Evolutionary conservation across 2,888 invertebrate genomes (phyloP).

Genomic region (Drosophila mayaguana): DNA sequence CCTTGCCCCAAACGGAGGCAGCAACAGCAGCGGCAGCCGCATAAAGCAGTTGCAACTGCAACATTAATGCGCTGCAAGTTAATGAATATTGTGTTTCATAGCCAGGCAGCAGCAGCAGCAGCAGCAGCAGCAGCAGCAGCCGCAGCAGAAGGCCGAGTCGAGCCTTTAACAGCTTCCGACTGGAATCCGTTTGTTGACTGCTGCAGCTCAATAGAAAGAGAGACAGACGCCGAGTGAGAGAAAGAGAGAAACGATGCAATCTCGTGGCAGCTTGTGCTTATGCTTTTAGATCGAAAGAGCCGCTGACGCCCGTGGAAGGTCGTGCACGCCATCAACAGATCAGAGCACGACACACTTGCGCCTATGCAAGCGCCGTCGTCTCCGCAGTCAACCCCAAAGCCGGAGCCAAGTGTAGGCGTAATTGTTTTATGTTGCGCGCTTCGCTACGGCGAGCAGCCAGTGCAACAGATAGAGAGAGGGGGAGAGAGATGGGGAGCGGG

Average conservation of each 20-base stretch:
- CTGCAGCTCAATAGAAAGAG: conserved; percentile 25
- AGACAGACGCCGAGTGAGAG: neutral
- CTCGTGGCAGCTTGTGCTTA: conserved; percentile 34
- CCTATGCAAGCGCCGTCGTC: conserved; percentile 43
- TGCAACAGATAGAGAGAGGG: neutral
- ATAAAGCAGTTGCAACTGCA: conserved; percentile 49
- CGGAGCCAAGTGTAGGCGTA: conserved; percentile 82
- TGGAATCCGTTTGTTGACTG: conserved; percentile 77
- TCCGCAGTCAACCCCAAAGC: neutral
- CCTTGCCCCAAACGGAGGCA: conserved; percentile 17
- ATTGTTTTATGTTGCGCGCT: conserved; percentile 84
- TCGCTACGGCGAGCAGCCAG: conserved; percentile 55
- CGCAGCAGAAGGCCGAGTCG: conserved; percentile 75
- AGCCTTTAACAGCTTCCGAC: conserved; percentile 83
- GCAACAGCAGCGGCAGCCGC: conserved; percentile 13
- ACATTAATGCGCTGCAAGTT: conserved; percentile 83
- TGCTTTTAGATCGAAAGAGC: conserved; percentile 38
- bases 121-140: conserved; percentile 58
- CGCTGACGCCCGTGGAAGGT: conserved; percentile 53
- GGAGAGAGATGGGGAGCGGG: neutral
- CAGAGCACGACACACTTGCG: conserved; percentile 70
- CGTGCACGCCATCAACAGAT: conserved; percentile 72
- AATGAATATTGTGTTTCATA: conserved; percentile 84
- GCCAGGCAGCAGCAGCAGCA: conserved; percentile 50
- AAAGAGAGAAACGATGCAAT: neutral